Base-by-base conservation (phyloP, 2,797 vertebrate species). In the Silurus aristotelis region DNA sequence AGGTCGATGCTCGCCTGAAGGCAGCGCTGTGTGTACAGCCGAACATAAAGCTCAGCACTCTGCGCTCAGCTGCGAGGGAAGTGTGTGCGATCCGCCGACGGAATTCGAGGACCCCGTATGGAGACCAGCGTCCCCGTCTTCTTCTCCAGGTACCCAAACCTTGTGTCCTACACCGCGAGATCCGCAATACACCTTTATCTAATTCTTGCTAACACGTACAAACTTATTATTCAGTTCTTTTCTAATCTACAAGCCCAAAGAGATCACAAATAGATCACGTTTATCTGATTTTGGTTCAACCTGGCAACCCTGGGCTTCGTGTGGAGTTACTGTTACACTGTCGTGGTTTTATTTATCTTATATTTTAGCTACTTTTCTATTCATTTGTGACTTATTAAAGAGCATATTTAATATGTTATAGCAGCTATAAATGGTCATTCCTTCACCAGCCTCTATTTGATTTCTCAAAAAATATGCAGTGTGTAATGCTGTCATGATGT, bases 61-160 rank as follows among this genome's bases (percentile, higher is more conserved):
- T 2, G 94, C 96, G 0, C 94, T 95, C 86, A 98, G 97, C 95
- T 95, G 94, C 85, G 93, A 93, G 48, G 96, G 94, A 84, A 96
- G 96, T 88, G 94, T 95, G 84, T 94, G 96, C 83, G 96, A 94
- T 38, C 95, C 94, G 25, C 95, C 95, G 80, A 94, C 96, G 0
- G 96, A 97, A 56, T 95, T 95, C 12, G 97, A 97, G 88, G 97
- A 98, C 88, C 95, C 96, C 13, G 79, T 31, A 90, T 99, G 98
- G 98, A 97, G 97, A 92, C 97, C 97, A 58, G 96, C 96, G 1
- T 99, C 98, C 0, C 96, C 97, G 4, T 97, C 97, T 0, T 96
- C 95, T 15, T 99, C 98, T 0, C 96, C 97, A 89, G 98, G 97
- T 97, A 90, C 43, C 78, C 77, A 83, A 46, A 64, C 22, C 22